Percentiles rank a stretch among this genome's conserved stretches.
These are phyloP conservation scores for Nautilus pompilius DNA, from an alignment of 1,140 invertebrate genomes.

Conservation along the genomic window DNA sequence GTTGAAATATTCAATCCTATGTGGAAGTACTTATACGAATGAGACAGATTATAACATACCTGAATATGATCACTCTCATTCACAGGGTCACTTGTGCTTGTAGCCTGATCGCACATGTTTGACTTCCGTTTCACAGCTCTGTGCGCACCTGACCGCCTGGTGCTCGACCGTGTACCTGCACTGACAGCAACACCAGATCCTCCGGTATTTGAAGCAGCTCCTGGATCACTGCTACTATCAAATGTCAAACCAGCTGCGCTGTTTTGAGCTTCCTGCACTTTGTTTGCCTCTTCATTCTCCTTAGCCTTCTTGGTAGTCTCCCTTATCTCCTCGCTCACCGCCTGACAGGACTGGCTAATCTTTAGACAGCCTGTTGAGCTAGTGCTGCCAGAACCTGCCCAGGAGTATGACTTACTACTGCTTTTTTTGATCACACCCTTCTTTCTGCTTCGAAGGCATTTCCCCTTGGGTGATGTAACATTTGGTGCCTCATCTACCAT, in stretches of 20 bases:
- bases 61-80: constrained; percentile 25
- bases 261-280: neutral
- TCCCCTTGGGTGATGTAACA: neutral
- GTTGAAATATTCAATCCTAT: too few relatives aligned
- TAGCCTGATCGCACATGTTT: constrained; percentile 20
- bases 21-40: too few relatives aligned
- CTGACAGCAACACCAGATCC: neutral
- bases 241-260: neutral
- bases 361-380: neutral
- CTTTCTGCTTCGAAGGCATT: neutral
- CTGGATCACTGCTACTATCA: neutral
- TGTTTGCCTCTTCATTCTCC: constrained; percentile 1
- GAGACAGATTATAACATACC: constrained; percentile 15
- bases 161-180: too few relatives aligned
- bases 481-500: too few relatives aligned
- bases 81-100: constrained; percentile 33
- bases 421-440: neutral
- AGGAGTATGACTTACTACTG: neutral
- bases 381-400: neutral
- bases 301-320: constrained; percentile 13
- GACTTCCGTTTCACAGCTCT: constrained; percentile 7
- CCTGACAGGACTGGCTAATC: constrained; percentile 15
- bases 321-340: constrained; percentile 17
- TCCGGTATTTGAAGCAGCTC: neutral
- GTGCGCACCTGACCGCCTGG: neutral